phyloP scores from a whole-genome alignment of 2,888 invertebrate genomes.

The Troides helena region DNA sequence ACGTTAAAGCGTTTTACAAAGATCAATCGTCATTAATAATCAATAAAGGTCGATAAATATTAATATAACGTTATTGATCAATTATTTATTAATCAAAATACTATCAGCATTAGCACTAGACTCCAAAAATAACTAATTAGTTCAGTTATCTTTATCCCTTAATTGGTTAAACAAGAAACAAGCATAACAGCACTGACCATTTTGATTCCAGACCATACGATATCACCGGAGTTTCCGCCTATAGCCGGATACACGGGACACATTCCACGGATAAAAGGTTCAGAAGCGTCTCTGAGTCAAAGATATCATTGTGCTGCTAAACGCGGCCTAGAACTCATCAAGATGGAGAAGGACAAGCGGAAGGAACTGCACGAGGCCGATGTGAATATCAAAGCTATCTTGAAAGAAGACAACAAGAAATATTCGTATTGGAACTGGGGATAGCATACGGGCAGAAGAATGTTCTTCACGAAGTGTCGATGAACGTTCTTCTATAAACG shows the following conservation, averaged over 20 bases:
- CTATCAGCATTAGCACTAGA: not conserved
- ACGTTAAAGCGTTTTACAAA: not conserved
- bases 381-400: conserved; percentile 59
- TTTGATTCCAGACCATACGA: conserved; percentile 77
- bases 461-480: conserved; percentile 73
- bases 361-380: conserved; percentile 65
- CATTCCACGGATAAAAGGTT: conserved; percentile 84
- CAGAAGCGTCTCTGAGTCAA: conserved; percentile 84
- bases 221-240: conserved; percentile 84
- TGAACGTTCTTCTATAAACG: conserved; percentile 66
- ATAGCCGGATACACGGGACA: conserved; percentile 88
- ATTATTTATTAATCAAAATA: not conserved
- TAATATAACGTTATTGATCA: not conserved
- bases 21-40: not conserved
- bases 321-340: conserved; percentile 81
- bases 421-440: conserved; percentile 77
- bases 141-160: not conserved
- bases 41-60: not conserved
- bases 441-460: conserved; percentile 79
- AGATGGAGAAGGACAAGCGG: conserved; percentile 77
- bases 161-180: not conserved
- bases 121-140: not conserved
- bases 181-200: not conserved
- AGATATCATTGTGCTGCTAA: conserved; percentile 84
- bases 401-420: conserved; percentile 67